phyloP scores from a whole-genome alignment of 2,797 vertebrate species.

The Smutsia gigantea region DNA sequence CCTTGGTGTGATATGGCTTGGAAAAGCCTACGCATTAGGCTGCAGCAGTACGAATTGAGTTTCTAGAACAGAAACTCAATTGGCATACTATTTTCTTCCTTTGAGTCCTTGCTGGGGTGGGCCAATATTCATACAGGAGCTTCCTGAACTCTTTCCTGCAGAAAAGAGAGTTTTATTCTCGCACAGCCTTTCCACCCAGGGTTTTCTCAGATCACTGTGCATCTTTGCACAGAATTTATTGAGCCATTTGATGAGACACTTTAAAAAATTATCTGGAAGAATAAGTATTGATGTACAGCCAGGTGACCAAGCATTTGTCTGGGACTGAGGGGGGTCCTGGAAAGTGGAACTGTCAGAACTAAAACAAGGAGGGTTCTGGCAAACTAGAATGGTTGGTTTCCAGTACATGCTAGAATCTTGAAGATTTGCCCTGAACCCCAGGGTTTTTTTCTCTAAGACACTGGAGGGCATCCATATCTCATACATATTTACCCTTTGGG shows the following conservation, averaged over 20 bases:
- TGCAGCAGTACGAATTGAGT: neutral
- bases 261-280: neutral
- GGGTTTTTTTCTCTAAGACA: neutral
- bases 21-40: neutral
- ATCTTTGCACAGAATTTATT: neutral
- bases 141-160: neutral
- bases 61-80: neutral
- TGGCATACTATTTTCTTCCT: neutral
- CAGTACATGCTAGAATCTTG: neutral
- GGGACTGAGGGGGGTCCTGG: neutral
- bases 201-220: neutral
- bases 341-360: neutral
- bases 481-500: neutral
- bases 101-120: fast-evolving
- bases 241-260: neutral
- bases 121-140: neutral
- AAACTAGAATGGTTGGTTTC: neutral
- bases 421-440: fast-evolving
- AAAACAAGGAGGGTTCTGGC: neutral
- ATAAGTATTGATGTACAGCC: neutral
- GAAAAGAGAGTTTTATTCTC: neutral
- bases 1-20: neutral
- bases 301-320: neutral
- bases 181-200: neutral
- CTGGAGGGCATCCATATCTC: neutral